Percentiles rank a stretch among this genome's conserved stretches.
These are phyloP conservation scores for Thereva nobilitata DNA, from an alignment of 2,888 invertebrate genomes.

Conservation along the genomic window DNA sequence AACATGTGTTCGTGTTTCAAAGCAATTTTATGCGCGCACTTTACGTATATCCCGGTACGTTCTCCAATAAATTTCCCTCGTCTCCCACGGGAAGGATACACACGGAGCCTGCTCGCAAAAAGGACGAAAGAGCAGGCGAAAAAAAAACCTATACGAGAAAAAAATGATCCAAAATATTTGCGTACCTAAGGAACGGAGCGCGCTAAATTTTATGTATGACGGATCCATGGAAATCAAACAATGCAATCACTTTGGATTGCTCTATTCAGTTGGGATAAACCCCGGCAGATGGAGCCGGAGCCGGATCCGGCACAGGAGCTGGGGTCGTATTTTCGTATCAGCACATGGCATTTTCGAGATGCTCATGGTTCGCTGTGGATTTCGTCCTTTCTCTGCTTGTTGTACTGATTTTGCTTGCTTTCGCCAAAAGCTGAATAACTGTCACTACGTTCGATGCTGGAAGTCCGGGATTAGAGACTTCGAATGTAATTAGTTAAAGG, in stretches of 20 bases:
- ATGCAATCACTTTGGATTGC: slow-evolving; percentile 35
- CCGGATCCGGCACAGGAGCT: no score
- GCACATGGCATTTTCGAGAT: no score
- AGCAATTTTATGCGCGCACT: slow-evolving; percentile 45
- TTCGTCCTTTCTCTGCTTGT: background rate
- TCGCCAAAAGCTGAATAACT: no score
- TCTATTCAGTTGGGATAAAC: slow-evolving; percentile 9
- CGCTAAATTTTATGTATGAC: slow-evolving; percentile 38
- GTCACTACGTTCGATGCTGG: no score
- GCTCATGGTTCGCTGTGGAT: background rate
- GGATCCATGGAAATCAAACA: slow-evolving; percentile 36
- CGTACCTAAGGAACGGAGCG: slow-evolving; percentile 1
- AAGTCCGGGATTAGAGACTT: background rate
- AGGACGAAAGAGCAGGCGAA: background rate
- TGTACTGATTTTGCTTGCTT: no score
- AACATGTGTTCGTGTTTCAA: slow-evolving; percentile 46
- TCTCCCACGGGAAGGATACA: slow-evolving; percentile 10
- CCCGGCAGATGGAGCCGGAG: no score
- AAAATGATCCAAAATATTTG: slow-evolving; percentile 8
- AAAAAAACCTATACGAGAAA: background rate
- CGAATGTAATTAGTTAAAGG: slow-evolving; percentile 20
- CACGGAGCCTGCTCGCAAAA: background rate
- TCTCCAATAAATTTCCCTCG: slow-evolving; percentile 18
- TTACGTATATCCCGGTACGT: slow-evolving; percentile 33
- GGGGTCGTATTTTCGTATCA: no score